phyloP scores from a whole-genome alignment of 2,113 vertebrate species.

The Symphodus melops region DNA sequence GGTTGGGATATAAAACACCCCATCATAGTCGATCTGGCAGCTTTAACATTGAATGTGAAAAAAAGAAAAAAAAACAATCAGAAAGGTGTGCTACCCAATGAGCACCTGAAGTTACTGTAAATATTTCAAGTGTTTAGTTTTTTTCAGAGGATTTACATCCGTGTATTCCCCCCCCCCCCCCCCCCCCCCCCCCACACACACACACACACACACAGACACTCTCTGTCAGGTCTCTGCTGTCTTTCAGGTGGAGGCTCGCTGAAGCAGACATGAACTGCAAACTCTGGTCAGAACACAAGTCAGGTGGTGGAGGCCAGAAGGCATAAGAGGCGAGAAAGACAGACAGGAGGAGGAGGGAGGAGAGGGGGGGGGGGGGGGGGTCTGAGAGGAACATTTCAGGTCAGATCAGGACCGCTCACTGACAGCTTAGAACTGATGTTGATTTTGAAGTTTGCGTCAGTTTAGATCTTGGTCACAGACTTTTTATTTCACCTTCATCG shows the following conservation, averaged over 20 bases:
- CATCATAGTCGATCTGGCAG: background rate
- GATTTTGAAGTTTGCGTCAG: slow-evolving; percentile 1
- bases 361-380: background rate
- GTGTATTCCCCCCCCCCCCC: background rate
- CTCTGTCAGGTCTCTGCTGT: slow-evolving; percentile 41
- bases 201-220: too few species aligned
- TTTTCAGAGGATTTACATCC: background rate
- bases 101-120: slow-evolving; percentile 25
- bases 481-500: slow-evolving; percentile 23
- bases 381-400: slow-evolving; percentile 8
- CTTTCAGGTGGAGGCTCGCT: slow-evolving; percentile 52
- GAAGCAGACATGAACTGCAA: slow-evolving; percentile 33
- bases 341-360: background rate
- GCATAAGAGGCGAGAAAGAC: background rate
- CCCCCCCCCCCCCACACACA: too few species aligned
- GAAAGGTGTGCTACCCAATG: background rate
- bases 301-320: slow-evolving; percentile 25
- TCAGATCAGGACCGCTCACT: background rate
- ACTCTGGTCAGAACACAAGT: slow-evolving; percentile 32
- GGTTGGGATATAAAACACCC: background rate
- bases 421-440: background rate
- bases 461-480: background rate
- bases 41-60: slow-evolving; percentile 13
- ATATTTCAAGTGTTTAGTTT: slow-evolving; percentile 51
- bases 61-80: too few species aligned